phyloP scores from a whole-genome alignment of 2,797 vertebrate species.

The Podarcis siculus region DNA sequence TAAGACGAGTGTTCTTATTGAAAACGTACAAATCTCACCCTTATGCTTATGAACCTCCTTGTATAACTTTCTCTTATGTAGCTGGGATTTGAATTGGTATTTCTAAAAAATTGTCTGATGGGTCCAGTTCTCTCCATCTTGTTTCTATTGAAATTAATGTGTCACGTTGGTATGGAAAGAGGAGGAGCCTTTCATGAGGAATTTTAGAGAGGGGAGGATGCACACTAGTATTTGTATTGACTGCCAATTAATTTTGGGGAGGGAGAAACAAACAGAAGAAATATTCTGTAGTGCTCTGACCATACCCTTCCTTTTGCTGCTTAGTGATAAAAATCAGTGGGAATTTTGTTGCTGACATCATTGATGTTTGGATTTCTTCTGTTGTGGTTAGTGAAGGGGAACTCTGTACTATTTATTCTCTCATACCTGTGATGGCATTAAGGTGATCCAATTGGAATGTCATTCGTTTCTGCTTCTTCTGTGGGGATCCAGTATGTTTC shows the following conservation, averaged over 20 bases:
- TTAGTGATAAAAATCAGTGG: slow-evolving; percentile 31
- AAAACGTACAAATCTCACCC: slow-evolving; percentile 22
- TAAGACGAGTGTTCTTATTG: slow-evolving; percentile 52
- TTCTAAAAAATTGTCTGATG: slow-evolving; percentile 9
- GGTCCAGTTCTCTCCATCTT: background rate
- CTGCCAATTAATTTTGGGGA: background rate
- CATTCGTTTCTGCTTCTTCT: background rate
- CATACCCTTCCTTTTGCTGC: background rate
- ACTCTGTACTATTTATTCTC: background rate
- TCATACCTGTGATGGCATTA: background rate
- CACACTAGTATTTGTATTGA: background rate
- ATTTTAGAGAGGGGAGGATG: background rate
- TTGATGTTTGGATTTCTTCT: background rate
- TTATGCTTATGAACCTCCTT: slow-evolving; percentile 32
- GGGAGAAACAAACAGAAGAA: background rate
- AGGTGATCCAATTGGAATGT: background rate
- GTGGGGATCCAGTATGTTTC: background rate
- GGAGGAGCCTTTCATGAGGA: background rate
- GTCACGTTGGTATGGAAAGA: background rate
- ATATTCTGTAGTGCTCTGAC: background rate
- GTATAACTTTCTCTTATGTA: background rate
- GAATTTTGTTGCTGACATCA: slow-evolving; percentile 9
- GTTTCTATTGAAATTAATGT: background rate
- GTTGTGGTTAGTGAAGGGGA: background rate
- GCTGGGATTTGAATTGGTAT: background rate